A percentile compares a stretch with the other conserved stretches of the same genome.
phyloP scores from a whole-genome alignment of 2,888 invertebrate species.

The Lasioglossum zephyrum region DNA sequence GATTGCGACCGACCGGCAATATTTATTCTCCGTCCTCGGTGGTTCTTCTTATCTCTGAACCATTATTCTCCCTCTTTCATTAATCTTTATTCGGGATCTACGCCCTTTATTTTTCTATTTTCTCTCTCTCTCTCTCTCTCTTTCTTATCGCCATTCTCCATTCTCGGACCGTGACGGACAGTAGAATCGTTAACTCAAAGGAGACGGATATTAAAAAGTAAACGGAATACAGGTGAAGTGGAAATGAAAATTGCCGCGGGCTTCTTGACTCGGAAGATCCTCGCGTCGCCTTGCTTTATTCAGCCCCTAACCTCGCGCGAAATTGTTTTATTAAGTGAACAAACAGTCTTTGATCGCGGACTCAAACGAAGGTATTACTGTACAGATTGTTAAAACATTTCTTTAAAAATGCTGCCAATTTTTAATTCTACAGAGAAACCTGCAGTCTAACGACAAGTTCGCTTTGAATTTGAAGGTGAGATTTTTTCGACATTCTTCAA shows the following conservation, averaged over 20 bases:
- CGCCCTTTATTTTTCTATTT: not conserved
- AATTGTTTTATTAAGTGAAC: not conserved
- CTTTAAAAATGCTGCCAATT: too few species aligned
- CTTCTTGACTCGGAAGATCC: not conserved
- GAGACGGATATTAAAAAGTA: constrained; percentile 9
- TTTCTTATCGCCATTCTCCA: not conserved
- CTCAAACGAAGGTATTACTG: not conserved
- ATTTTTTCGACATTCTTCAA: too few species aligned
- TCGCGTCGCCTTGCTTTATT: not conserved
- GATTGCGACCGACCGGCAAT: not conserved
- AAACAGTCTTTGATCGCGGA: not conserved
- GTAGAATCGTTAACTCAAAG: not conserved
- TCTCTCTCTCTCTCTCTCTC: not conserved
- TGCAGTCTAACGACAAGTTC: too few species aligned
- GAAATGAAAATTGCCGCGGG: not conserved
- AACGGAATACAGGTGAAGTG: not conserved
- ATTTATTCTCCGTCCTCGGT: not conserved
- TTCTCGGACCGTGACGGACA: not conserved
- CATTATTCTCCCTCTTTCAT: not conserved
- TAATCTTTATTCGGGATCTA: not conserved
- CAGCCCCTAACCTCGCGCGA: too few species aligned
- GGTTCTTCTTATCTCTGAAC: not conserved
- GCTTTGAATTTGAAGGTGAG: too few species aligned
- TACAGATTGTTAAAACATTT: too few species aligned
- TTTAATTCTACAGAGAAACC: too few species aligned